Evolutionary conservation across 2,888 invertebrate species (phyloP).

Genomic region (Leptopterna dolabrata): DNA sequence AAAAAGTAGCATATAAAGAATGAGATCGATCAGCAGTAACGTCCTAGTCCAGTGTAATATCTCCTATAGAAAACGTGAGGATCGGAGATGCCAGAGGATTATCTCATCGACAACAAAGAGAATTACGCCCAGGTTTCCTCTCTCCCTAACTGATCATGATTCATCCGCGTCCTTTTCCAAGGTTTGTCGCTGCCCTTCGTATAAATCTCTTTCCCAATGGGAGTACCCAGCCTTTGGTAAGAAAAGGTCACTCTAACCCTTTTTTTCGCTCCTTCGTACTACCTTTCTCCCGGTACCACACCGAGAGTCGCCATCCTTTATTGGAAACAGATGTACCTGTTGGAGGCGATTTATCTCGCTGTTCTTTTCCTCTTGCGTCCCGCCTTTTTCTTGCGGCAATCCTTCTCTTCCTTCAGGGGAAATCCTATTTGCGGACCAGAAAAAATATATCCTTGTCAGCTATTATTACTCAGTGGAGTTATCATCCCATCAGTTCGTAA

Average conservation of each 20-base stretch:
- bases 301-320: not conserved
- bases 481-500: no score
- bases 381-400: not conserved
- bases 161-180: not conserved
- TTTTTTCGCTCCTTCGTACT: not conserved
- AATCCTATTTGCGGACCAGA: not conserved
- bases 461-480: not conserved
- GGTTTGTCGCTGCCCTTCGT: not conserved
- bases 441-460: not conserved
- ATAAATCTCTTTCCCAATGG: not conserved
- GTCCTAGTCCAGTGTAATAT: no score
- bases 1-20: no score
- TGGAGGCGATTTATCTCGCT: slow-evolving; percentile 4
- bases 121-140: not conserved
- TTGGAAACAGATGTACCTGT: slow-evolving; percentile 28
- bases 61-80: no score
- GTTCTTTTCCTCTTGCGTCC: not conserved
- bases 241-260: slow-evolving; percentile 10
- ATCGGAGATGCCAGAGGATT: no score
- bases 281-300: not conserved
- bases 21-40: no score
- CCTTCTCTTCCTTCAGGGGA: not conserved
- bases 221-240: not conserved
- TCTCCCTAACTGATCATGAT: not conserved
- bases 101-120: not conserved